Percentiles rank a stretch among this genome's conserved stretches.
These are phyloP conservation scores for Pipistrellus pipistrellus DNA, from an alignment of 2,797 vertebrate species.

Conservation along the genomic window DNA sequence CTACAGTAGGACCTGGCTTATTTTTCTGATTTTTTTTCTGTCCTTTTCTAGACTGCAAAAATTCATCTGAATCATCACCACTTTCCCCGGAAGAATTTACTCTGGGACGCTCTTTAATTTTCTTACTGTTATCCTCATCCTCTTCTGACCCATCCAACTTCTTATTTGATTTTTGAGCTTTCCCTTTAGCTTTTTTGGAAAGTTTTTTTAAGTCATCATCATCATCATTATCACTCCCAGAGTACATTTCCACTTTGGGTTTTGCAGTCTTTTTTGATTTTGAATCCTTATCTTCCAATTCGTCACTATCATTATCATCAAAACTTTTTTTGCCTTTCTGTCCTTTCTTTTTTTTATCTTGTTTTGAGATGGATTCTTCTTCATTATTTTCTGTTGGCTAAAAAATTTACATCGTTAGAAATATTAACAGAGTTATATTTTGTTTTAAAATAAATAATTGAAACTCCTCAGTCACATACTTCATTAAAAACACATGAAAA, in stretches of 20 bases:
- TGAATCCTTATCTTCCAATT: constrained; percentile 91
- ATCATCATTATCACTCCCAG: constrained; percentile 88
- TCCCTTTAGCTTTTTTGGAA: constrained; percentile 90
- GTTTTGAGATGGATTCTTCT: constrained; percentile 89
- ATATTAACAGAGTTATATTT: constrained; percentile 59
- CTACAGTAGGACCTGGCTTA: constrained; percentile 88
- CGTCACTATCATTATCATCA: constrained; percentile 92
- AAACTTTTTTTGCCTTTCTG: constrained; percentile 93
- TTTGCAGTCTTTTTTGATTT: constrained; percentile 88
- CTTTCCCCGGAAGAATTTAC: constrained; percentile 86
- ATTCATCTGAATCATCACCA: constrained; percentile 91
- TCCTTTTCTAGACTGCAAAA: constrained; percentile 89
- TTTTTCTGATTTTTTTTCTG: constrained; percentile 92
- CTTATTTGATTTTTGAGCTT: constrained; percentile 88
- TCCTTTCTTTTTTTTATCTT: constrained; percentile 95
- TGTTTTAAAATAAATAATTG: constrained; percentile 18
- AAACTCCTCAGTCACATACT: not conserved
- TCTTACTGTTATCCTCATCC: constrained; percentile 85
- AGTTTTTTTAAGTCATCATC: constrained; percentile 88
- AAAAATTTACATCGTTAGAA: constrained; percentile 74
- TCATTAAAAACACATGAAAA: constrained; percentile 16
- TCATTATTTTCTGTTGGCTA: constrained; percentile 91
- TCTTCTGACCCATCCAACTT: constrained; percentile 89
- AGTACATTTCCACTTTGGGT: constrained; percentile 85
- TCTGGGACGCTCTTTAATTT: constrained; percentile 82